Evolutionary conservation across 1,140 invertebrate species (phyloP), one percentile per base, ranked within the genome.

Genomic region (Drosophila baimaii): DNA sequence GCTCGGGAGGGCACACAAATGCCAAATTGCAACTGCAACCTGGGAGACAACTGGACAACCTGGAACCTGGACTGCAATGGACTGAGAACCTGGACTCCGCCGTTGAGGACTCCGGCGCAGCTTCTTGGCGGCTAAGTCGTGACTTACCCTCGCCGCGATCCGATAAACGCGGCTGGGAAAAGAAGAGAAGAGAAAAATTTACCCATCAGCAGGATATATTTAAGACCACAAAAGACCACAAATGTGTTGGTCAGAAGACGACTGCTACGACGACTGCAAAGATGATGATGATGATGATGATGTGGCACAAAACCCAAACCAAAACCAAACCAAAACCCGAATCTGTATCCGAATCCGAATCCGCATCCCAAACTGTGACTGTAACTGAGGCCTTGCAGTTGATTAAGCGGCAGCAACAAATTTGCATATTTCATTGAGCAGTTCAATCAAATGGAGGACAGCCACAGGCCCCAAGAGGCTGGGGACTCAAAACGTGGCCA

Each of bases 401-500:
- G 84, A 88, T 88, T 88, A 88, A 88, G 85, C 85, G 80, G 78
- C 64, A 81, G 72, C 80, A 85, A 90, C 80, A 91, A 88, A 89
- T 81, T 89, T 90, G 89, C 89, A 90, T 90, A 90, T 90, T 90
- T 90, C 89, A 90, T 90, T 90, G 89, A 90, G 83, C 79, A 90
- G 89, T 91, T 90, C 78, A 91, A 90, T 90, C 89, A 91, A 90
- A 91, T 82, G 76, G 79, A 90, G 88, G 79, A 90, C 88, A 88
- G 74, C 71, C 64, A 19, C n/a, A 44, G 79, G 73, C 66, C 62
- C 39, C 10, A 31, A 77, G 77, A 78, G 63, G 37, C 73, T 73
- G 49, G n/a, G n/a, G n/a, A 44, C 35, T 57, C 51, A 58, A 70
- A 57, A 57, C 49, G 59, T 68, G 68, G 69, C 57, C 47, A 43